These are phyloP conservation scores for Alethe castanea DNA, from an alignment of 2,113 vertebrate genomes.

Conservation along the genomic window DNA sequence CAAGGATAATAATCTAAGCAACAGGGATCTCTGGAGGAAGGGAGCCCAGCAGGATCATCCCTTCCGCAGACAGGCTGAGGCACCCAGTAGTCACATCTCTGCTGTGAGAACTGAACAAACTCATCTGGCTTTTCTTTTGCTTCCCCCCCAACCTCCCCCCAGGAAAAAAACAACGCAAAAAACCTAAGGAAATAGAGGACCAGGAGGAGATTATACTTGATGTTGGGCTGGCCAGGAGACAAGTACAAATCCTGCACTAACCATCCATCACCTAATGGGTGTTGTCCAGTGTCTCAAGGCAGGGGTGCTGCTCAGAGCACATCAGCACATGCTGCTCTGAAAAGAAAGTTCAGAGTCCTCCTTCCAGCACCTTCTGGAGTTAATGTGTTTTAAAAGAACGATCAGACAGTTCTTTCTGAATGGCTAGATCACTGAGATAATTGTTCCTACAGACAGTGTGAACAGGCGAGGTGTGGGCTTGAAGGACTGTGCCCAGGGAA, in stretches of 20 bases:
- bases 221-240: neutral
- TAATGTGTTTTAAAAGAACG: neutral
- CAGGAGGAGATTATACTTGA: neutral
- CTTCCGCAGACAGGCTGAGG: neutral
- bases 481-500: neutral
- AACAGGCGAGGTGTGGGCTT: neutral
- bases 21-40: neutral
- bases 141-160: rapidly evolving
- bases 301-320: neutral
- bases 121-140: neutral
- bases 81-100: neutral
- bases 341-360: neutral
- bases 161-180: neutral
- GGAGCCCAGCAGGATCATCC: neutral
- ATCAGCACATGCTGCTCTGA: rapidly evolving
- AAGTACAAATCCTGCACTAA: neutral
- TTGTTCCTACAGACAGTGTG: neutral
- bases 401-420: neutral
- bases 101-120: neutral
- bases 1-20: neutral
- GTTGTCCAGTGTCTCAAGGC: neutral
- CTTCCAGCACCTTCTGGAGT: neutral
- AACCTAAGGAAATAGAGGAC: neutral
- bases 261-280: neutral
- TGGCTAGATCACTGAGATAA: neutral